Base-by-base conservation (phyloP, 2,797 vertebrate genomes). In the Crypturellus tataupa region DNA sequence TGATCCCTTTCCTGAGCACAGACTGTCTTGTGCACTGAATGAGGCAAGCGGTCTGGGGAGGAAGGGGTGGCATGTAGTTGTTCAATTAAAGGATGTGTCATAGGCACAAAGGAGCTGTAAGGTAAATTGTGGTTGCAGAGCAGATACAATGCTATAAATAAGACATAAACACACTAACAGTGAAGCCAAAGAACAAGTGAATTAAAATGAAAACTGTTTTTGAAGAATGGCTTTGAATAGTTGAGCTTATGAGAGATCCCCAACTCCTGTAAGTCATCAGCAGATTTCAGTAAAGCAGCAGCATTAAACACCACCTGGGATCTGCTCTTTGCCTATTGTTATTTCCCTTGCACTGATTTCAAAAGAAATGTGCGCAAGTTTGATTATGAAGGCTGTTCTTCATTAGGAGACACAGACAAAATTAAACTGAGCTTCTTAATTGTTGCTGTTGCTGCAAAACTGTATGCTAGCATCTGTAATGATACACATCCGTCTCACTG, bases 381-480 rank as follows among this genome's bases (percentile, higher is more conserved):
- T 75, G 69, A 21, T 92, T 69, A 89, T 80, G 46, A 87, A 20
- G 63, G 25, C 44, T 55, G 13, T 85, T 93, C 49, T 81, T 95
- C 79, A 87, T 85, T 85, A 90, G 23, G 49, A 94, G 71, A 65
- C 69, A 56, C 1, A 87, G 6, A 89, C 79, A 72, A 89, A 89
- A 95, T 92, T 27, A 79, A 94, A 62, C 76, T 33, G 35, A 20
- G 51, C 72, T 92, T 71, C 89, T 72, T 94, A 84, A 80, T 65
- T 33, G 25, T 46, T 93, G 53, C 35, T 90, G 39, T 88, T 72
- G 40, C 72, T 95, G 76, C 62, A 95, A 35, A 95, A 90, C 20
- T 72, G 58, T 80, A 24, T 33, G 37, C 59, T 59, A 60, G 17
- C 47, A 8, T 87, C 77, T 62, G 76, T 84, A 79, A 69, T 70